These are phyloP conservation scores for Sitophilus oryzae DNA, from an alignment of 1,140 invertebrate species.

Conservation along the genomic window DNA sequence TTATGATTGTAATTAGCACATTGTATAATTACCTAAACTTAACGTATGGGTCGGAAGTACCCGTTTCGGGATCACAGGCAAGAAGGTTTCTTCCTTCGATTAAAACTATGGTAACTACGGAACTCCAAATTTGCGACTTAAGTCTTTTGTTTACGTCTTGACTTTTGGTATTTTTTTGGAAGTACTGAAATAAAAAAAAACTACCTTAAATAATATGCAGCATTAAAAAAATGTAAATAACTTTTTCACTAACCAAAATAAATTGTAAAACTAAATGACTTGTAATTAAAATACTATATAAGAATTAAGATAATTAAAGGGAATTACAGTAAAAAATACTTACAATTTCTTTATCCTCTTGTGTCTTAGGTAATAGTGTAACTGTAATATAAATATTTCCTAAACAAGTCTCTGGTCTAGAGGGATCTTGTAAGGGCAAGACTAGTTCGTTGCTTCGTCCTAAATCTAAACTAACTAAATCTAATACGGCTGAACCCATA, in stretches of 20 bases:
- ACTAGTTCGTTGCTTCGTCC: slow-evolving; percentile 74
- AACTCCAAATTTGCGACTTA: slow-evolving; percentile 91
- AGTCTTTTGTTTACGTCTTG: slow-evolving; percentile 72
- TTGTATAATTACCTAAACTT: slow-evolving; percentile 75
- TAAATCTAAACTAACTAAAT: slow-evolving; percentile 78
- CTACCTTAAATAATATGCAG: neutral
- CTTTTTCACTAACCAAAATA: too few species aligned
- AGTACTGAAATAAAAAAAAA: slow-evolving; percentile 57
- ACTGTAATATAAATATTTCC: slow-evolving; percentile 77
- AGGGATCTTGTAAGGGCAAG: slow-evolving; percentile 68
- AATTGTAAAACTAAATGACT: neutral
- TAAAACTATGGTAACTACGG: slow-evolving; percentile 91
- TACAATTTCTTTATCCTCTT: slow-evolving; percentile 92
- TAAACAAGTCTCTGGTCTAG: slow-evolving; percentile 59
- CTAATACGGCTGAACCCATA: slow-evolving; percentile 86
- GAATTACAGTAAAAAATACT: slow-evolving; percentile 33
- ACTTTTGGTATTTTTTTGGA: slow-evolving; percentile 67
- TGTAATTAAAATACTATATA: neutral
- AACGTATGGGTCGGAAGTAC: slow-evolving; percentile 89
- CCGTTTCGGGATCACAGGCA: slow-evolving; percentile 81
- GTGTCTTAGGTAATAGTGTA: slow-evolving; percentile 79
- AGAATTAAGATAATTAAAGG: neutral
- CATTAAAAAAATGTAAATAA: too few species aligned
- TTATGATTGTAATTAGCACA: neutral
- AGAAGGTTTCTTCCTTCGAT: slow-evolving; percentile 90